Conservation (phyloP, 2,113 vertebrate species). For the Pangasianodon gigas region DNA sequence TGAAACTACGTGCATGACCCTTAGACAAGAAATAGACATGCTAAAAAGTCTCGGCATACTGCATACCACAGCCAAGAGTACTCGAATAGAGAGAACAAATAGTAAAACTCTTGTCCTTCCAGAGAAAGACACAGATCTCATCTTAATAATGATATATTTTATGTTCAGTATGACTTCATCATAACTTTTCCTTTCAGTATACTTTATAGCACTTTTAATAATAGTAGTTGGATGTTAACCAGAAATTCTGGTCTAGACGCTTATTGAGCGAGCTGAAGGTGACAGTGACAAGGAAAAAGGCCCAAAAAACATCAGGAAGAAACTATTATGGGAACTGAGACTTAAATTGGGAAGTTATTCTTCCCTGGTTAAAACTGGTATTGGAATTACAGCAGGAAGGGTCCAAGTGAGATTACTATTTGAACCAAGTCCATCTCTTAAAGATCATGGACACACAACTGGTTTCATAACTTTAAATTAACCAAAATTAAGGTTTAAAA, state of each 20-base stretch:
- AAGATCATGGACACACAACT: neutral
- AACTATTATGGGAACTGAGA: neutral
- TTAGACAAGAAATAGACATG: constrained; percentile 68
- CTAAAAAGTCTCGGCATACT: constrained; percentile 55
- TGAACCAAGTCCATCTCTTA: neutral
- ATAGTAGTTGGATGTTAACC: neutral
- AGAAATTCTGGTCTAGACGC: neutral
- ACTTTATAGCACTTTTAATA: neutral
- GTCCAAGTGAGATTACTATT: neutral
- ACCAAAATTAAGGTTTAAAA: neutral
- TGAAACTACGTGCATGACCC: constrained; percentile 56
- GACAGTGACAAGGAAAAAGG: neutral
- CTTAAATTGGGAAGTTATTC: neutral
- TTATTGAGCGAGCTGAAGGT: neutral
- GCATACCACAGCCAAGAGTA: constrained; percentile 5
- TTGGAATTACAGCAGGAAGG: neutral
- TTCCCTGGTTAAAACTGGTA: neutral
- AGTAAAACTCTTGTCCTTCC: neutral
- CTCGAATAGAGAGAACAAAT: neutral
- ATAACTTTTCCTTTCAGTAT: neutral
- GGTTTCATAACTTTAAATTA: neutral
- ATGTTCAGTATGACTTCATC: neutral
- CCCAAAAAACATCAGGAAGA: neutral
- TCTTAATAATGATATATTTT: neutral
- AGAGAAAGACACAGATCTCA: neutral